phyloP scores from a whole-genome alignment of 2,113 vertebrate species.

The Corythaeola cristata region DNA sequence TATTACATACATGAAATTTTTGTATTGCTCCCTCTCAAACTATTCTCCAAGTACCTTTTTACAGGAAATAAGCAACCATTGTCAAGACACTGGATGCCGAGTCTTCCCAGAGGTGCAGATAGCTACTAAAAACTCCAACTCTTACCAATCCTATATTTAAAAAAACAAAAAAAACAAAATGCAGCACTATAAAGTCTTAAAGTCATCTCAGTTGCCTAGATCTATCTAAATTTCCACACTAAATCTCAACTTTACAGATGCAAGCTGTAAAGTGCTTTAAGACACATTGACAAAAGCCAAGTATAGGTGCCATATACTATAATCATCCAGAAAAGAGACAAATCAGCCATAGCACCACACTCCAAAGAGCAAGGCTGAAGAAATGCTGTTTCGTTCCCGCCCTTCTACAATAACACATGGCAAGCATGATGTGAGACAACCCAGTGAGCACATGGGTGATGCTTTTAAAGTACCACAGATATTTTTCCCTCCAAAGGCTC shows the following conservation, averaged over 20 bases:
- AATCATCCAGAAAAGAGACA: not conserved
- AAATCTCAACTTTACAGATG: not conserved
- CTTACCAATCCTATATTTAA: not conserved
- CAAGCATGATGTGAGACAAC: not conserved
- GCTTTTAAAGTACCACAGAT: not conserved
- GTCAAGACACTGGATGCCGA: not conserved
- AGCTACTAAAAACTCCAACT: not conserved
- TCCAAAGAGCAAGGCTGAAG: not conserved
- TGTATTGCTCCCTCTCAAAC: not conserved
- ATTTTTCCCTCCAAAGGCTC: not conserved
- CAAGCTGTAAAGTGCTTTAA: not conserved
- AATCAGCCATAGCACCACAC: not conserved
- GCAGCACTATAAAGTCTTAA: not conserved
- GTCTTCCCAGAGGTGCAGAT: not conserved
- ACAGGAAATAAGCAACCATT: not conserved
- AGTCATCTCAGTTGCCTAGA: not conserved
- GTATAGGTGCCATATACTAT: not conserved
- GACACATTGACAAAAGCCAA: not conserved
- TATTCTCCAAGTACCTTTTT: not conserved
- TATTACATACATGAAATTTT: not conserved
- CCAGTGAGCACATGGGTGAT: not conserved
- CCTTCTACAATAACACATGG: not conserved
- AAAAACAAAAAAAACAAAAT: not conserved
- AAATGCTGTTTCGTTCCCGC: not conserved
- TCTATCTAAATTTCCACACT: not conserved